These are phyloP conservation scores for Hippocampus barbouri DNA, from an alignment of 2,113 vertebrate genomes.

Conservation along the genomic window DNA sequence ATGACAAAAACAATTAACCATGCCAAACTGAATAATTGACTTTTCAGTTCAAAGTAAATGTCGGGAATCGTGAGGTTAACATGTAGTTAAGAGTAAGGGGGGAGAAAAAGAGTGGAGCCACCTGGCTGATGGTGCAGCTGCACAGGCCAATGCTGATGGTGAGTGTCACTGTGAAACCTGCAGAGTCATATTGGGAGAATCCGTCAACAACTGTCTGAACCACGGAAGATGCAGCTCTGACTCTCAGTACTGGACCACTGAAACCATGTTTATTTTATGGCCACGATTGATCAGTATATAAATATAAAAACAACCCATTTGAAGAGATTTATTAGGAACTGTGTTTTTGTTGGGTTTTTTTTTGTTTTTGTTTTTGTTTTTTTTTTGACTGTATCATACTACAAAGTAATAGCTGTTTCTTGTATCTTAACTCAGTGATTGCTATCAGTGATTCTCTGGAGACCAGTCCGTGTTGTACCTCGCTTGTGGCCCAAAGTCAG, in stretches of 20 bases:
- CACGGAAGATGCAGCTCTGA: constrained; percentile 51
- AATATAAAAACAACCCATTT: not conserved
- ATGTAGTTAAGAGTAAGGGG: constrained; percentile 3
- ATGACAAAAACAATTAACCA: not conserved
- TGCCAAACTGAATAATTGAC: not conserved
- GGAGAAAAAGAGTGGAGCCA: constrained; percentile 20
- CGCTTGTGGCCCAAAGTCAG: too few species aligned
- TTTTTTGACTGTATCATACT: too few species aligned
- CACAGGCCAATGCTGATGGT: constrained; percentile 21
- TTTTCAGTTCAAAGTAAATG: constrained; percentile 30
- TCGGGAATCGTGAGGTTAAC: constrained; percentile 20
- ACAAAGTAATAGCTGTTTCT: too few species aligned
- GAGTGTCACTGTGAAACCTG: constrained; percentile 37
- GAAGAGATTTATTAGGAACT: not conserved
- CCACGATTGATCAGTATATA: not conserved
- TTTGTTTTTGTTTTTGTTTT: too few species aligned
- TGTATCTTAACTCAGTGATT: too few species aligned
- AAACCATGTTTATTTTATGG: not conserved
- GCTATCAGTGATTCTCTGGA: too few species aligned
- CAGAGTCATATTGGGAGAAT: constrained; percentile 55
- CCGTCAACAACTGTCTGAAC: constrained; percentile 49
- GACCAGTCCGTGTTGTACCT: too few species aligned
- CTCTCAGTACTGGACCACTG: constrained; percentile 6
- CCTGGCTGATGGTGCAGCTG: constrained; percentile 57
- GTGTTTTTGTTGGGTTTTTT: too few species aligned